Conservation (phyloP, 2,888 invertebrate genomes). For the Hirtodrosophila histrioides region DNA sequence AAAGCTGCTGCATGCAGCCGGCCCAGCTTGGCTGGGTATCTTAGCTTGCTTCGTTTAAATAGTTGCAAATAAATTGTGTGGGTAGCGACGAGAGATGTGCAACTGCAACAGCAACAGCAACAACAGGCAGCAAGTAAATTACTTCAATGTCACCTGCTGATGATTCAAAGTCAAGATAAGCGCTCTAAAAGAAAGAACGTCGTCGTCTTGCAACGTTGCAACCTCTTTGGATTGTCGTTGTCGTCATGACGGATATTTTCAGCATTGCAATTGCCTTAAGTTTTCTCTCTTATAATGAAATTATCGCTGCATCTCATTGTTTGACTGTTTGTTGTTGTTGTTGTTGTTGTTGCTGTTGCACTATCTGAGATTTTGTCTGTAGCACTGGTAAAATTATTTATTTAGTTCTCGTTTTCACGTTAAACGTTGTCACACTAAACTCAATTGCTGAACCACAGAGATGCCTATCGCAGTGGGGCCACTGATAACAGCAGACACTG, state of each 20-base stretch:
- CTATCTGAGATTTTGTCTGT: conserved; percentile 55
- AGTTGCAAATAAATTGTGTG: conserved; percentile 78
- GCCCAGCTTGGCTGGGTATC: too few relatives aligned
- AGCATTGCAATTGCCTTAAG: conserved; percentile 61
- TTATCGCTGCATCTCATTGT: conserved; percentile 78
- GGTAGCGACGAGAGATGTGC: conserved; percentile 63
- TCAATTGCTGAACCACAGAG: conserved; percentile 65
- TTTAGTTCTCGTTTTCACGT: conserved; percentile 78
- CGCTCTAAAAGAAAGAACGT: conserved; percentile 60
- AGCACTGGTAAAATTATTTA: conserved; percentile 71
- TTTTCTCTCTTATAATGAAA: conserved; percentile 79
- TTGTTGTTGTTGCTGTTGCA: conserved; percentile 16
- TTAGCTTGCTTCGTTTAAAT: conserved; percentile 65
- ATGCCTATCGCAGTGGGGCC: conserved; percentile 52
- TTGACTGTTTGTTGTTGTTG: conserved; percentile 41
- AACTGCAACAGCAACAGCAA: conserved; percentile 37
- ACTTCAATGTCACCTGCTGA: conserved; percentile 80
- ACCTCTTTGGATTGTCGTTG: conserved; percentile 16
- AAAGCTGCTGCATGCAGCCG: conserved; percentile 40
- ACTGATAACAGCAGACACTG: conserved; percentile 54
- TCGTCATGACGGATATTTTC: conserved; percentile 58
- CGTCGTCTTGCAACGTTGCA: conserved; percentile 8
- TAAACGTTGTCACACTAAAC: conserved; percentile 79
- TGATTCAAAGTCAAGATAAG: conserved; percentile 76
- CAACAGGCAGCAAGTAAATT: conserved; percentile 75